phyloP scores from a whole-genome alignment of 2,888 invertebrate genomes.

The Leucophora obtusa region DNA sequence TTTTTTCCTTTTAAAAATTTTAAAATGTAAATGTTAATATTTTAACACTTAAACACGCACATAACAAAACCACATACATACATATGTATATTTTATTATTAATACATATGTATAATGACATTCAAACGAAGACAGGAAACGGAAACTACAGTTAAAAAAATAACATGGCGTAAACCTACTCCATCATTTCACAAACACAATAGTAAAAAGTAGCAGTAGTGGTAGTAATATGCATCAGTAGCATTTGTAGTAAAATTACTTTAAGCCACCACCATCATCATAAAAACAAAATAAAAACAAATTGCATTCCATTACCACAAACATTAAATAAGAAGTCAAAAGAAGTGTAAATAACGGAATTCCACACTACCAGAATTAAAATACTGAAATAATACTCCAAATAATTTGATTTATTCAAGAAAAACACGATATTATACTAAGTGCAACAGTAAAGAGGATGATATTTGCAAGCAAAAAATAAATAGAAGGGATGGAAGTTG shows the following conservation, averaged over 20 bases:
- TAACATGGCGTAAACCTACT: not conserved
- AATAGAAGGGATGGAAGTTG: not conserved
- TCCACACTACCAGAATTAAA: not conserved
- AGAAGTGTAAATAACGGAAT: slow-evolving; percentile 6
- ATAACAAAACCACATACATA: no score
- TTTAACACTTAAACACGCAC: not conserved
- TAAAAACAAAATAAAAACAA: no score
- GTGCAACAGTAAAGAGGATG: not conserved
- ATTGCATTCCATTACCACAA: not conserved
- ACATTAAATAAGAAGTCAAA: not conserved
- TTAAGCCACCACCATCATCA: no score
- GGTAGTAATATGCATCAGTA: no score
- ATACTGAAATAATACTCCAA: not conserved
- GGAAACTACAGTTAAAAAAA: not conserved
- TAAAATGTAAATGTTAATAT: no score
- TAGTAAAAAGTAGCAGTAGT: not conserved
- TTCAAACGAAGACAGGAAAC: not conserved
- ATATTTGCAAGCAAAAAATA: not conserved
- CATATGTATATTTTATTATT: not conserved
- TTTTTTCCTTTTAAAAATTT: no score
- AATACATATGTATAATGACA: not conserved
- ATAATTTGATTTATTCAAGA: not conserved
- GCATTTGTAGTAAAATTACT: no score
- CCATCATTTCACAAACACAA: not conserved
- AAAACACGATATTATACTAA: not conserved